Evolutionary conservation across 2,888 invertebrate species (phyloP).

Genomic region (Torymus tubicola): DNA sequence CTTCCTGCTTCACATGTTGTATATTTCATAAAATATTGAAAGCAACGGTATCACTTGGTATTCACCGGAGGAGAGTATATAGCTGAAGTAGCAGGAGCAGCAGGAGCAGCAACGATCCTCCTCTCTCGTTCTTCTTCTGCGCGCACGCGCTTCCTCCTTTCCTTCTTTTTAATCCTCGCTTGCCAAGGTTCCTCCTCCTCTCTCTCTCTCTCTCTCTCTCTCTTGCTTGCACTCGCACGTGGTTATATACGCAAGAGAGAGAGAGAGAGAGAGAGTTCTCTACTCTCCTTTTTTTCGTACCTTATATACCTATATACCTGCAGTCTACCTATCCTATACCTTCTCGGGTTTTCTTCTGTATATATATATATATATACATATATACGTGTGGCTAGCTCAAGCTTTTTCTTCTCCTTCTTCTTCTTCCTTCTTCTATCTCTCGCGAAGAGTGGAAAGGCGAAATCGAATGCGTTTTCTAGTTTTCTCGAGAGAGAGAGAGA

Average conservation of each 20-base stretch:
- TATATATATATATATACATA: no score
- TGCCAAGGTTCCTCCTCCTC: neutral
- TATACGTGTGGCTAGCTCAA: neutral
- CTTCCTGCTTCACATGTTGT: constrained; percentile 57
- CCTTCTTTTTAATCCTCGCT: constrained; percentile 27
- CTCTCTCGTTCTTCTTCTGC: constrained; percentile 13
- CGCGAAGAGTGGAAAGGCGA: constrained; percentile 9
- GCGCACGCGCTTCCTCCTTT: constrained; percentile 2
- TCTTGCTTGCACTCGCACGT: neutral
- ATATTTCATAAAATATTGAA: constrained; percentile 58
- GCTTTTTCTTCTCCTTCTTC: neutral
- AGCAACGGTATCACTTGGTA: constrained; percentile 54
- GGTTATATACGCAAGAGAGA: neutral
- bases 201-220: neutral
- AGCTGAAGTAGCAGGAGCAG: neutral
- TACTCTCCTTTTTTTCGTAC: neutral
- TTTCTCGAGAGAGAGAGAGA: neutral
- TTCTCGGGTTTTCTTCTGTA: neutral
- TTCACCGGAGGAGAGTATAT: constrained; percentile 25
- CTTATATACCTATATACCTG: neutral
- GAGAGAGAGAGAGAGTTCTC: no score
- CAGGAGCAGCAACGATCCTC: neutral
- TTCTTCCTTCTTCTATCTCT: neutral
- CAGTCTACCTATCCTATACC: neutral
- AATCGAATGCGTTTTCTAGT: constrained; percentile 45